Evolutionary conservation across 1,140 invertebrate genomes (phyloP).

Genomic region (Hesperophylax magnus): DNA sequence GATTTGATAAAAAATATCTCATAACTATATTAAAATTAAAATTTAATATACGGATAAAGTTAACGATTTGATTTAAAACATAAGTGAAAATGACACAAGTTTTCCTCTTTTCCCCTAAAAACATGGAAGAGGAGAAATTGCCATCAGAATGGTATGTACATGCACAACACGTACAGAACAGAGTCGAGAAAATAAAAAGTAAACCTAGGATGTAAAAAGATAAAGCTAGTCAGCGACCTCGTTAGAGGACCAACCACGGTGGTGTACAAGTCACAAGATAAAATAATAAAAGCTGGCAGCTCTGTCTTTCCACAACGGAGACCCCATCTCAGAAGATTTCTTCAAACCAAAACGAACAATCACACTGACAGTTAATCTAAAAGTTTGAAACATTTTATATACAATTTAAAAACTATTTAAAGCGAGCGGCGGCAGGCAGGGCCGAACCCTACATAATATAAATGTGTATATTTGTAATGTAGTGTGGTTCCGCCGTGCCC

Average conservation of each 20-base stretch:
- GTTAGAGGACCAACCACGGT: neutral
- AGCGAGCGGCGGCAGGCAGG: conserved; percentile 32
- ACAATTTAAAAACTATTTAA: conserved; percentile 25
- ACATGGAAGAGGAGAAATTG: conserved; percentile 37
- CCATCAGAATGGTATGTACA: conserved; percentile 27
- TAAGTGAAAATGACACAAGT: conserved; percentile 26
- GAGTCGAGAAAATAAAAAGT: conserved; percentile 26
- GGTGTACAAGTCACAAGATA: conserved; percentile 26
- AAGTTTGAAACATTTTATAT: conserved; percentile 43
- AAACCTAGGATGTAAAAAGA: conserved; percentile 26
- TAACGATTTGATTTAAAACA: conserved; percentile 4
- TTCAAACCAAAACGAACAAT: conserved; percentile 12
- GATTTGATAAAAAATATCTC: conserved; percentile 22
- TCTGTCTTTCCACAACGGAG: conserved; percentile 29
- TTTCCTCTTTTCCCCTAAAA: conserved; percentile 34
- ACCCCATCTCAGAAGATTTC: conserved; percentile 32
- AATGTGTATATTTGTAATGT: too few species aligned
- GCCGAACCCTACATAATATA: conserved; percentile 12
- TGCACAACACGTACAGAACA: conserved; percentile 22
- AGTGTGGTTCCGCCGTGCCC: conserved; percentile 39
- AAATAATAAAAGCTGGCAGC: conserved; percentile 33
- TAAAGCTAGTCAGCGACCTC: neutral
- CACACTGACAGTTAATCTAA: conserved; percentile 41
- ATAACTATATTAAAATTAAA: conserved; percentile 32
- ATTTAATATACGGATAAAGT: conserved; percentile 36